phyloP scores from a whole-genome alignment of 2,888 invertebrate species.

The Lottia gigantea region DNA sequence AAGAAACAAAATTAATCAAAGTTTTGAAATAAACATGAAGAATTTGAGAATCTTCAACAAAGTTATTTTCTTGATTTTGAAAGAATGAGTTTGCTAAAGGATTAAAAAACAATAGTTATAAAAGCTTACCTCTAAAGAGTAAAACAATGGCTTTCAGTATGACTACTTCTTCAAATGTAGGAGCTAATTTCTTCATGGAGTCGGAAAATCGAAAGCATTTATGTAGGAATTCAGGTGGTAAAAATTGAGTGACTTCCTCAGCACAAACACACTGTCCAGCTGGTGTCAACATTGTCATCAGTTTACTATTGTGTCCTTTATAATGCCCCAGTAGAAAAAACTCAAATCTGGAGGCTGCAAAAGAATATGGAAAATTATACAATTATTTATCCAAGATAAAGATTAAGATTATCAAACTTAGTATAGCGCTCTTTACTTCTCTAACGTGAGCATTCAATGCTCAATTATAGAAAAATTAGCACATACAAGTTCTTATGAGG shows the following conservation, averaged over 20 bases:
- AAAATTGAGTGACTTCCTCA: constrained; percentile 42
- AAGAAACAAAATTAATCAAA: too few relatives aligned
- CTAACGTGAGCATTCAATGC: too few relatives aligned
- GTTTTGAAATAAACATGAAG: too few relatives aligned
- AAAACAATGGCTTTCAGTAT: constrained; percentile 46
- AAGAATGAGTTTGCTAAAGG: too few relatives aligned
- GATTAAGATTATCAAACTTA: too few relatives aligned
- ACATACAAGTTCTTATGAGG: too few relatives aligned
- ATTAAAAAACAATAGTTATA: neutral
- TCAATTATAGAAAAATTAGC: too few relatives aligned
- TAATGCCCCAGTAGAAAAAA: constrained; percentile 56
- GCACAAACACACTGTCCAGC: constrained; percentile 42
- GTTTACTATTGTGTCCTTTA: constrained; percentile 48
- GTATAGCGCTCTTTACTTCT: too few relatives aligned
- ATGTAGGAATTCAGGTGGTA: constrained; percentile 44
- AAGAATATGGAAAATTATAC: neutral
- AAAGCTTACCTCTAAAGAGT: constrained; percentile 44
- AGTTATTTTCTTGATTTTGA: too few relatives aligned
- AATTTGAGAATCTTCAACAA: too few relatives aligned
- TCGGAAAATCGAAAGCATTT: constrained; percentile 42
- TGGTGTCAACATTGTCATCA: constrained; percentile 43
- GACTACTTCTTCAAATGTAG: constrained; percentile 41
- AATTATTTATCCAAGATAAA: too few relatives aligned
- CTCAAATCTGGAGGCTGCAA: constrained; percentile 59
- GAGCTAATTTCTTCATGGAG: constrained; percentile 38